Evolutionary conservation across 2,797 vertebrate species (phyloP), one percentile per base, ranked within the genome.

Genomic region (Nyctibius grandis): DNA sequence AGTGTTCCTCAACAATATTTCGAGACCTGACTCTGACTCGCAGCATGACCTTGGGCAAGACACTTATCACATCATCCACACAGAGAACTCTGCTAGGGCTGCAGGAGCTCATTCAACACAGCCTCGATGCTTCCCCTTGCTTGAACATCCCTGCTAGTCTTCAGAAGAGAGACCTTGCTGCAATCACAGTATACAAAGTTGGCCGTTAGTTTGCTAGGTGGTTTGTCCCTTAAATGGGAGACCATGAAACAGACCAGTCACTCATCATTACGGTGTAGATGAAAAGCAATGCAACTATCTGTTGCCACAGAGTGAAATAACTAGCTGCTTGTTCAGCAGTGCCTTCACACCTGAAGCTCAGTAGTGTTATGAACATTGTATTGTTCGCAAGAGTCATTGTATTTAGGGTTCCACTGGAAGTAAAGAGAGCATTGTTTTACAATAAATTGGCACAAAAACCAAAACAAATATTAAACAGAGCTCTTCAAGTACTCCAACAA

Each of bases 221-320:
- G n/a, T 70, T 69, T 73, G 31, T 51, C 15, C 9, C 11, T 67
- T 70, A 54, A 53, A 31, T 21, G 31, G 16, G 9, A 45, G 18
- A 53, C 33, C 5, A 19, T 22, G 26, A 93, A 77, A 61, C 17
- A 21, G 28, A 75, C 11, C 29, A 68, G 34, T 13, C 20, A 25
- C 18, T 74, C 18, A 4, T 48, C 22, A 47, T 25, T 26, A 29
- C 0, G 0, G 20, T 20, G n/a, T 1, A 45, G 36, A 16, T 54
- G 29, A 80, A 80, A 73, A 69, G 16, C 45, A 85, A 33, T 5
- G 2, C 42, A 34, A 29, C 9, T 34, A 20, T 44, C 22, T 34
- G 23, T 25, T 73, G 54, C 33, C 10, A 81, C 13, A 13, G 38
- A 56, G 23, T 54, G 22, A 84, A 80, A 91, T 42, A 88, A 50